Evolutionary conservation across 2,888 invertebrate genomes (phyloP).

Genomic region (Ptychoptera contaminata): DNA sequence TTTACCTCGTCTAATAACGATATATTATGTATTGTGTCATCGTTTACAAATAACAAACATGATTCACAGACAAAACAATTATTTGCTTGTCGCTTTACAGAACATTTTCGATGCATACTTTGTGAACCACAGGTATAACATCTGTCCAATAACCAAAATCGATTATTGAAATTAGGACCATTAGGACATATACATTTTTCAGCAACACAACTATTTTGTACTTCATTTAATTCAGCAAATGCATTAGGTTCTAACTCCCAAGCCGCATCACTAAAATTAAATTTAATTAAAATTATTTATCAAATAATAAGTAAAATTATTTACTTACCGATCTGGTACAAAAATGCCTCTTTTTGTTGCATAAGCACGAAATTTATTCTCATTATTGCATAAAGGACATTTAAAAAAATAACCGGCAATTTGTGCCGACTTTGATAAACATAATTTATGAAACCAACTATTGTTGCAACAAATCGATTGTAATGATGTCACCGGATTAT

Average conservation of each 20-base stretch:
- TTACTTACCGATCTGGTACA: slow-evolving; percentile 58
- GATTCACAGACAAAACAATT: too few relatives aligned
- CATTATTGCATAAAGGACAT: slow-evolving; percentile 69
- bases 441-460: slow-evolving; percentile 59
- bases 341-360: slow-evolving; percentile 55
- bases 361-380: slow-evolving; percentile 41
- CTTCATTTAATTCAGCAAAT: slow-evolving; percentile 50
- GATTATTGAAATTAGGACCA: slow-evolving; percentile 31
- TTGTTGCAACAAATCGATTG: slow-evolving; percentile 64
- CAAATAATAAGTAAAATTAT: background rate
- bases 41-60: too few relatives aligned
- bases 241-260: slow-evolving; percentile 70
- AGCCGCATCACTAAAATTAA: slow-evolving; percentile 50
- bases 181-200: slow-evolving; percentile 39
- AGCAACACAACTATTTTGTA: slow-evolving; percentile 45
- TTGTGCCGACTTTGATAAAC: slow-evolving; percentile 53
- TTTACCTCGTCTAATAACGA: too few relatives aligned
- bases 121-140: slow-evolving; percentile 22
- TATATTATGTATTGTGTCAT: too few relatives aligned
- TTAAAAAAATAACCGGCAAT: slow-evolving; percentile 70
- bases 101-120: slow-evolving; percentile 12
- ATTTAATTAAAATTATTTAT: background rate
- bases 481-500: slow-evolving; percentile 34
- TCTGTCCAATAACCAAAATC: slow-evolving; percentile 13
- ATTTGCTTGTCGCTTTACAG: background rate